Evolutionary conservation across 2,888 invertebrate species (phyloP).

Genomic region (Tachina grossa): DNA sequence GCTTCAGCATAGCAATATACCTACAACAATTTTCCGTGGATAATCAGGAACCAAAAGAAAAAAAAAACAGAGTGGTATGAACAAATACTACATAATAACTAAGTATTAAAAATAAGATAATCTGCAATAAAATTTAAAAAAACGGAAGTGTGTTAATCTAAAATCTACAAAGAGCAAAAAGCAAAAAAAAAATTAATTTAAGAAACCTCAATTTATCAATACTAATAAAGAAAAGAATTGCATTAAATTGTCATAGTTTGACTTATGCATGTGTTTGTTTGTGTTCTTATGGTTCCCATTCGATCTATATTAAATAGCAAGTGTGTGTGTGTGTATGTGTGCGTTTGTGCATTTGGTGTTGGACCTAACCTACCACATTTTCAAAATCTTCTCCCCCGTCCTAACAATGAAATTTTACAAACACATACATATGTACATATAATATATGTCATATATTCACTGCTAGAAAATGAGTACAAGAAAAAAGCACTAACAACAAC

Average conservation of each 20-base stretch:
- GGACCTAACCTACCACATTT: constrained; percentile 71
- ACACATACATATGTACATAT: neutral
- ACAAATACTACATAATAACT: constrained; percentile 24
- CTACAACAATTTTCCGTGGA: constrained; percentile 51
- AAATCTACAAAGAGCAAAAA: constrained; percentile 35
- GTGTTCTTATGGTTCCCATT: constrained; percentile 59
- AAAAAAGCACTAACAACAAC: constrained; percentile 45
- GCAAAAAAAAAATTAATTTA: constrained; percentile 27
- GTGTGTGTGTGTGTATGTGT: constrained; percentile 32
- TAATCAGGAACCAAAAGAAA: constrained; percentile 40
- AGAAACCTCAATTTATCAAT: constrained; percentile 34
- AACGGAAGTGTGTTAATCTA: constrained; percentile 57
- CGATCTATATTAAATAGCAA: constrained; percentile 12
- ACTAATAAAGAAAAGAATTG: constrained; percentile 57
- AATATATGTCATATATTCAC: neutral
- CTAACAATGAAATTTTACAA: constrained; percentile 43
- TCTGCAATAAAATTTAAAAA: neutral
- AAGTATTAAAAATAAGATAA: constrained; percentile 25
- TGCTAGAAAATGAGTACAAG: constrained; percentile 61
- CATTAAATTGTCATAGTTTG: constrained; percentile 70
- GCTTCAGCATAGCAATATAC: constrained; percentile 42
- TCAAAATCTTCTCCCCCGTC: constrained; percentile 63
- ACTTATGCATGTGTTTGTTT: constrained; percentile 48
- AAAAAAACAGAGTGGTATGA: constrained; percentile 64
- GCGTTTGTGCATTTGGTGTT: constrained; percentile 27